Evolutionary conservation across 2,888 invertebrate species (phyloP).

Genomic region (Cabera pusaria): DNA sequence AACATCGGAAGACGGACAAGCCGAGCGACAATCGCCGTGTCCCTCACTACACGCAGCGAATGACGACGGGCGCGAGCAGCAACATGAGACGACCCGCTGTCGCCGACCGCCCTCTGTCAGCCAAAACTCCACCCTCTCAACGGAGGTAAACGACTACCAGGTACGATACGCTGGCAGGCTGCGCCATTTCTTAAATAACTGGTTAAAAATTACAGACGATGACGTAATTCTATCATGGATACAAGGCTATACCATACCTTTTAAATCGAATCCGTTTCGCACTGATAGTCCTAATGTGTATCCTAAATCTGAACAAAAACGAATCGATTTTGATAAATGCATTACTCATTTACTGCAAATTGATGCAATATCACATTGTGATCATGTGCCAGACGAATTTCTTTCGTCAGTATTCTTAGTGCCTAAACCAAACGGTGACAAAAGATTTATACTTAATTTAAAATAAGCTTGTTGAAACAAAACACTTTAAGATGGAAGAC

Average conservation of each 20-base stretch:
- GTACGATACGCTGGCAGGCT: not conserved
- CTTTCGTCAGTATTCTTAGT: not conserved
- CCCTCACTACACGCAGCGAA: not conserved
- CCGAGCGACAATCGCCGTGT: not conserved
- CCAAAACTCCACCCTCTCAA: no score
- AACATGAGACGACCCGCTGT: not conserved
- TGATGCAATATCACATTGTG: not conserved
- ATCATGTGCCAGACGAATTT: not conserved
- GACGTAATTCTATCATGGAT: no score
- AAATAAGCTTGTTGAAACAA: not conserved
- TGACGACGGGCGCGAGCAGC: not conserved
- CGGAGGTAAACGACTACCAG: not conserved
- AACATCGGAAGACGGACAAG: constrained; percentile 1
- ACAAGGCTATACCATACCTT: constrained; percentile 6
- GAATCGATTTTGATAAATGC: not conserved
- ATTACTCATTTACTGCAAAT: not conserved
- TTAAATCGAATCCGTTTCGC: not conserved
- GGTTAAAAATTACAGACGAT: not conserved
- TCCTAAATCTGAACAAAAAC: not conserved
- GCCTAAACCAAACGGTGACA: constrained; percentile 1
- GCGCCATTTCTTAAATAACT: not conserved
- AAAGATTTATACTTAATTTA: constrained; percentile 1
- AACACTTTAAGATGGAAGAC: constrained; percentile 2
- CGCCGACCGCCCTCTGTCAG: no score
- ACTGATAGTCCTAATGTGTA: not conserved